Percentiles rank a stretch among this genome's conserved stretches.
These are phyloP conservation scores for Acyrthosiphon pisum DNA, from an alignment of 1,140 invertebrate genomes.

Conservation along the genomic window DNA sequence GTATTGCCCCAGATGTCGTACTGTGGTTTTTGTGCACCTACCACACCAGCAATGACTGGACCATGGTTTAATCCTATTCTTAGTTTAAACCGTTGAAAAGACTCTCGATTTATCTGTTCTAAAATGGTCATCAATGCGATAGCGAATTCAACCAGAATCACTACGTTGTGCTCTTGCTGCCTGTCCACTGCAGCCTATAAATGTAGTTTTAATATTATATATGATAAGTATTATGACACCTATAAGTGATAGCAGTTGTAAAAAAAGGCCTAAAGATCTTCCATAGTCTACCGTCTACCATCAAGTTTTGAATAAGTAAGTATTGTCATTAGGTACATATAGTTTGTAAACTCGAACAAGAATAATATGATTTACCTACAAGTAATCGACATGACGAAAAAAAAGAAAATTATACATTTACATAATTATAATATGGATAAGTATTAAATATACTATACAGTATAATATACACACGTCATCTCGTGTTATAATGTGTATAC, in stretches of 20 bases:
- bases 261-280: not conserved
- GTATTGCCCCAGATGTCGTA: conserved; percentile 99
- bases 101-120: conserved; percentile 95
- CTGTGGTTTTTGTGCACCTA: conserved; percentile 95
- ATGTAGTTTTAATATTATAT: not conserved
- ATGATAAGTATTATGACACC: not conserved
- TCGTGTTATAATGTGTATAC: not conserved
- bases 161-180: conserved; percentile 85
- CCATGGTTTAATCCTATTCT: conserved; percentile 93
- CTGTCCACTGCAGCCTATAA: conserved; percentile 71
- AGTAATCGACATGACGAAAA: no score
- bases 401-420: not conserved
- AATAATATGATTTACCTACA: no score
- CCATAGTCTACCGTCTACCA: not conserved
- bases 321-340: not conserved
- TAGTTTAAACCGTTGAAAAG: conserved; percentile 93
- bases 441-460: no score
- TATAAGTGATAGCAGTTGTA: not conserved
- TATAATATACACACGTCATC: not conserved
- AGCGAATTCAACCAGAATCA: conserved; percentile 91
- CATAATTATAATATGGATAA: no score
- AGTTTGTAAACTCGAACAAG: not conserved
- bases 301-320: not conserved
- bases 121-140: conserved; percentile 89
- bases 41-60: conserved; percentile 91